These are phyloP conservation scores for Phylloscopus trochiloides DNA, from an alignment of 2,113 vertebrate genomes.

Conservation along the genomic window DNA sequence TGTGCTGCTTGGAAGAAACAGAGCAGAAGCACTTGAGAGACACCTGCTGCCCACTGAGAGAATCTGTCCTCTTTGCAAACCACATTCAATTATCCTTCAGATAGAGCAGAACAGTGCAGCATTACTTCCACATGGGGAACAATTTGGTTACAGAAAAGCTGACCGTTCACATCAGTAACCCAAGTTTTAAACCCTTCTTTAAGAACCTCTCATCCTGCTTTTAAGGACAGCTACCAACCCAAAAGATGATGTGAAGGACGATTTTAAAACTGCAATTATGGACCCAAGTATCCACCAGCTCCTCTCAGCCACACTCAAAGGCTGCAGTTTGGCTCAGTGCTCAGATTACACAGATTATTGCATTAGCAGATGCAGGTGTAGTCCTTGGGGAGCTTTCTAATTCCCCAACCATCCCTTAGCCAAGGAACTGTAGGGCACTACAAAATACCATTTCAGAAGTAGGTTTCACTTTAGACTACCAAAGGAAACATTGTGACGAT, in stretches of 20 bases:
- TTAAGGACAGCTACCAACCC: neutral
- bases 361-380: neutral
- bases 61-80: neutral
- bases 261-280: neutral
- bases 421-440: neutral
- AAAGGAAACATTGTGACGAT: neutral
- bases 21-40: slow-evolving; percentile 53
- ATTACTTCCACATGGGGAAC: neutral
- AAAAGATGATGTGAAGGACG: neutral
- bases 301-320: neutral
- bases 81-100: neutral
- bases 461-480: neutral
- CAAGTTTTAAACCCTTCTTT: neutral
- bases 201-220: neutral
- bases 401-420: neutral
- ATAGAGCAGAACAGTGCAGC: rapidly evolving
- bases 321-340: neutral
- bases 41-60: slow-evolving; percentile 47
- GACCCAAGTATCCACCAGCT: neutral
- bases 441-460: neutral
- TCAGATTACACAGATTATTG: neutral
- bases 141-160: neutral
- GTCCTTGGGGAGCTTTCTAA: neutral
- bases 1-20: neutral
- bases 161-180: neutral